phyloP scores from a whole-genome alignment of 2,888 invertebrate genomes.

The Caenorhabditis doughertyi region DNA sequence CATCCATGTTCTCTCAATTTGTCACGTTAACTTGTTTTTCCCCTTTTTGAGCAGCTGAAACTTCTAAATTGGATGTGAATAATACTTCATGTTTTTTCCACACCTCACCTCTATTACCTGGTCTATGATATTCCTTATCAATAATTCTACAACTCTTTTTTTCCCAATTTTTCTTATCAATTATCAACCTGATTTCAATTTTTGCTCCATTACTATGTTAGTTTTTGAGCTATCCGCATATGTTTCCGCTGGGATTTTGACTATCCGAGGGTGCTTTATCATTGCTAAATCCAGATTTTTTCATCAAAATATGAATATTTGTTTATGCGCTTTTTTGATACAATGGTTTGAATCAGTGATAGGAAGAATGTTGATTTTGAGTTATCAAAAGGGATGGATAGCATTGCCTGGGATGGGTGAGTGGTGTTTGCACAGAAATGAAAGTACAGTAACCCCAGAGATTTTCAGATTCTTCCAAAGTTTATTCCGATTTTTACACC shows the following conservation, averaged over 20 bases:
- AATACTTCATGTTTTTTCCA: not conserved
- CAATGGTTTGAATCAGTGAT: constrained; percentile 34
- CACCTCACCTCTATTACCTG: not conserved
- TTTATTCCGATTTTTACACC: not conserved
- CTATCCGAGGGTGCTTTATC: not conserved
- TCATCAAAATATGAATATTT: constrained; percentile 15
- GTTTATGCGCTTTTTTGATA: not conserved
- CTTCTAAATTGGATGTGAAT: not conserved
- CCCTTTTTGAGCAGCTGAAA: not conserved
- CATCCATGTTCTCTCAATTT: no score
- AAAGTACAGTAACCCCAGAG: not conserved
- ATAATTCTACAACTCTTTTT: constrained; percentile 9
- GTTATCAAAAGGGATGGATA: constrained; percentile 41
- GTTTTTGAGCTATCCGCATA: not conserved
- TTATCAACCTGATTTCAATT: not conserved
- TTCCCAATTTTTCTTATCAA: constrained; percentile 25
- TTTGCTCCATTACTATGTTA: not conserved
- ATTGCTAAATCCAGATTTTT: not conserved
- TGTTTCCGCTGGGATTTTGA: not conserved
- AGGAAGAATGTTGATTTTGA: constrained; percentile 12
- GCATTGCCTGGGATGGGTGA: constrained; percentile 14
- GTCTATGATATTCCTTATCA: not conserved
- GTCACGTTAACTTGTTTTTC: no score
- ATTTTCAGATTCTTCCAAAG: constrained; percentile 4
- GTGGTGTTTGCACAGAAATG: not conserved